Percentiles rank a stretch among this genome's conserved stretches.
phyloP scores from a whole-genome alignment of 2,113 vertebrate genomes.

The Platichthys stellatus region DNA sequence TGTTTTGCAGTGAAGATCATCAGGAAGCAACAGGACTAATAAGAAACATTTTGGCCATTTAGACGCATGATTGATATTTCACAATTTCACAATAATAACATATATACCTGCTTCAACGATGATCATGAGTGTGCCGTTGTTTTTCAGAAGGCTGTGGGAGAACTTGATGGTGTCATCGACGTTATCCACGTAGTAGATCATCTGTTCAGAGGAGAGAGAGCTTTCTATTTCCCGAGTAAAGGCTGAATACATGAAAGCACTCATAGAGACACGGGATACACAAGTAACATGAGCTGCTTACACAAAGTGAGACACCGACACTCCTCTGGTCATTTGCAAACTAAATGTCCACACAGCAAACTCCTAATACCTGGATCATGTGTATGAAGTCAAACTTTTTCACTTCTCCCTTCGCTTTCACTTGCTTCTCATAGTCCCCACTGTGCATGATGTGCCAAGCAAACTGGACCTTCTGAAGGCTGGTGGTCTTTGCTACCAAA shows the following conservation, averaged over 20 bases:
- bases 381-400: constrained; percentile 91
- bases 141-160: constrained; percentile 80
- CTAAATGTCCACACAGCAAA: not conserved
- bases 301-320: not conserved
- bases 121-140: constrained; percentile 82
- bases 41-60: not conserved
- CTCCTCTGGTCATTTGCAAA: not conserved
- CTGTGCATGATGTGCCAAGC: constrained; percentile 85
- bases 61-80: too few relatives aligned
- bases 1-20: too few relatives aligned
- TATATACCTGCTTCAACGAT: constrained; percentile 77
- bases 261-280: not conserved
- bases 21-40: too few relatives aligned
- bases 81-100: not conserved
- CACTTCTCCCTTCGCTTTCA: constrained; percentile 74
- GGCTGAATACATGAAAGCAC: not conserved
- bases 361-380: constrained; percentile 89
- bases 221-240: not conserved
- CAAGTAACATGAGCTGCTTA: not conserved
- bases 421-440: constrained; percentile 83
- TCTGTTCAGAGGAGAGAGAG: constrained; percentile 61
- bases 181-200: constrained; percentile 83
- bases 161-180: constrained; percentile 78
- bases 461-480: constrained; percentile 85
- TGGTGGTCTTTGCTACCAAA: constrained; percentile 80